A percentile compares a stretch with the other conserved stretches of the same genome.
Conservation (phyloP, 2,113 vertebrate genomes). For the Phaethornis superciliosus region DNA sequence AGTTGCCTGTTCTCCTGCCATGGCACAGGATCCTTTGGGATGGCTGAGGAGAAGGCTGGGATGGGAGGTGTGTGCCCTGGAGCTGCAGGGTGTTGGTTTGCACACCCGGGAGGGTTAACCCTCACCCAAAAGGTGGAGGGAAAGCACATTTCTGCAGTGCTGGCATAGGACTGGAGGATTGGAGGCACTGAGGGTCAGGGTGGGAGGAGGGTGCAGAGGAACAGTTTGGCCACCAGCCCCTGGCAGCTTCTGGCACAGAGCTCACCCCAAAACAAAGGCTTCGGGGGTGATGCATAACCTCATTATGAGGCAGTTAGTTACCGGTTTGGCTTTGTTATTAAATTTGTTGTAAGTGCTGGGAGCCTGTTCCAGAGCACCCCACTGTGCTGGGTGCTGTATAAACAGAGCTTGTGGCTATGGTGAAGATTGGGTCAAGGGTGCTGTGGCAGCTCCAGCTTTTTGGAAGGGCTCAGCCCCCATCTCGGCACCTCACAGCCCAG, state of each 20-base stretch:
- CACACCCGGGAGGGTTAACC: neutral
- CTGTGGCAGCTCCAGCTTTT: neutral
- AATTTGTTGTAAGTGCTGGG: neutral
- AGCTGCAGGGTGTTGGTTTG: neutral
- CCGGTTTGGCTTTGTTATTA: constrained; percentile 40
- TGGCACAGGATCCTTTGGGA: neutral
- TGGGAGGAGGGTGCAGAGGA: neutral
- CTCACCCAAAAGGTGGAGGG: neutral
- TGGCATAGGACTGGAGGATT: neutral
- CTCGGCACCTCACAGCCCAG: neutral
- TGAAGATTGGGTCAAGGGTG: constrained; percentile 38
- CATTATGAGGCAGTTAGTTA: neutral
- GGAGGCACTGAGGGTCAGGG: rapidly evolving
- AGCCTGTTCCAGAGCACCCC: neutral
- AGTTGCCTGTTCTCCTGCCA: neutral
- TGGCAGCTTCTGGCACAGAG: neutral
- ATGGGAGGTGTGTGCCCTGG: neutral
- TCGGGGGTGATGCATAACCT: neutral
- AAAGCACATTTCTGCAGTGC: neutral
- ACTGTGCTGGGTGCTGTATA: neutral
- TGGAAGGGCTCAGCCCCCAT: neutral
- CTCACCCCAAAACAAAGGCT: neutral
- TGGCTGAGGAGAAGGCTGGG: neutral
- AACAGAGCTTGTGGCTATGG: neutral
- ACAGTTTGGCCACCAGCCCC: neutral